Evolutionary conservation across 2,113 vertebrate genomes (phyloP), one percentile per base, ranked within the genome.

Genomic region (Zeus faber): DNA sequence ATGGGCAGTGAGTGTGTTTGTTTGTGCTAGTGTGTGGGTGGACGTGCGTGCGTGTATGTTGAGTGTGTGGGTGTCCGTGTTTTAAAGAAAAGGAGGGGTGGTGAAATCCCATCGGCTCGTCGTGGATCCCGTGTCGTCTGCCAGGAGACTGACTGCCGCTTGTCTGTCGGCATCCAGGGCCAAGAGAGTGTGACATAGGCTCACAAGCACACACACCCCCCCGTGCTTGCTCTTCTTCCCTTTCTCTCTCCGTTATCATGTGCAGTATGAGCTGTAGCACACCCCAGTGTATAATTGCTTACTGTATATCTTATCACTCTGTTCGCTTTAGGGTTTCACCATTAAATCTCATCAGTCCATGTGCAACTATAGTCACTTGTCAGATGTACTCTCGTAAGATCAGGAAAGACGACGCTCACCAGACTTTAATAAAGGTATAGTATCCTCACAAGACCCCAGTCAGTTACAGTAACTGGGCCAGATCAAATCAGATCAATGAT

Each of bases 61-160:
- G 9, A 18, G 52, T 20, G 52, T 53, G 55, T 18, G 62, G 53
- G 61, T 22, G 31, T 20, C 20, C 16, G 39, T 44, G 47, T 31
- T 52, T 57, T 54, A 58, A 57, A 76, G 69, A 80, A n/a, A 79
- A 77, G 60, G 54, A 68, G 65, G n/a, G n/a, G 54, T 31, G 48
- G 61, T 86, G 76, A 81, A 86, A 84, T 78, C 72, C 68, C 80
- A 84, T 83, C 80, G 43, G 65, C 40, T 55, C 64, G 62, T 60
- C 31, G 56, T 64, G 72, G 81, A 84, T 84, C 68, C 55, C 16
- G 49, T 73, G 57, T 66, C 62, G 54, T 74, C 76, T 86, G 82
- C 74, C 69, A 82, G 54, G 66, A 84, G 68, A 64, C 75, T 82
- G 76, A 80, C 81, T 82, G 62, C 76, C 67, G 53, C 67, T 79